Percentiles rank a stretch among this genome's conserved stretches.
phyloP scores from a whole-genome alignment of 2,113 vertebrate species.

The Leptobrachium ailaonicum region DNA sequence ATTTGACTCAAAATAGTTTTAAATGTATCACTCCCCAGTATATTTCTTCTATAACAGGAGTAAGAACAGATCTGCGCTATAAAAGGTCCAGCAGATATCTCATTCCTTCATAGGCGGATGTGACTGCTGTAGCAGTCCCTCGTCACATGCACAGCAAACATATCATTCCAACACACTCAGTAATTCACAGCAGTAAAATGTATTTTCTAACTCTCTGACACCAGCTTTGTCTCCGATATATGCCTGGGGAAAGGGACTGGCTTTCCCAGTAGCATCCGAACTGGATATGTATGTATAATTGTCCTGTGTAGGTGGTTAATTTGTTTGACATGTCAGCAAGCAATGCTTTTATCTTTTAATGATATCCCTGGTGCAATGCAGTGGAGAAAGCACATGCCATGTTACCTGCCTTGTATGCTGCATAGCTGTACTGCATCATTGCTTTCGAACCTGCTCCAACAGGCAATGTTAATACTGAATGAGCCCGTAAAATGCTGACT shows the following conservation, averaged over 20 bases:
- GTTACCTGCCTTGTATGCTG: slow-evolving; percentile 1
- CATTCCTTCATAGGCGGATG: too few species aligned
- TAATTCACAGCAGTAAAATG: slow-evolving; percentile 5
- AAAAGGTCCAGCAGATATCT: too few species aligned
- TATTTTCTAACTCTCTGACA: neutral
- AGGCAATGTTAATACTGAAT: neutral
- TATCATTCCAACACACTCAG: neutral
- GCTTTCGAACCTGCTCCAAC: neutral
- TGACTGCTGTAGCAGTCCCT: neutral
- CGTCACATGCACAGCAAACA: neutral
- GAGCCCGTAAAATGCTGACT: neutral
- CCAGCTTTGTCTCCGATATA: neutral
- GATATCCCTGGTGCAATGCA: slow-evolving; percentile 41
- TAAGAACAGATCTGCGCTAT: too few species aligned
- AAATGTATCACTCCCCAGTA: too few species aligned
- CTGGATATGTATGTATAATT: slow-evolving; percentile 50
- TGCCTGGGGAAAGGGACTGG: neutral
- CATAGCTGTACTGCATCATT: neutral
- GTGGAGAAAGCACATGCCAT: neutral
- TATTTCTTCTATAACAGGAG: too few species aligned
- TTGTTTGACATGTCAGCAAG: slow-evolving; percentile 52
- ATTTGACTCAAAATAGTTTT: too few species aligned
- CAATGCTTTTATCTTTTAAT: slow-evolving; percentile 38
- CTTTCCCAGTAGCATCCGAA: slow-evolving; percentile 30
- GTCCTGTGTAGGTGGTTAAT: slow-evolving; percentile 49